phyloP scores from a whole-genome alignment of 1,140 invertebrate genomes.

The Drosophila equinoxialis region DNA sequence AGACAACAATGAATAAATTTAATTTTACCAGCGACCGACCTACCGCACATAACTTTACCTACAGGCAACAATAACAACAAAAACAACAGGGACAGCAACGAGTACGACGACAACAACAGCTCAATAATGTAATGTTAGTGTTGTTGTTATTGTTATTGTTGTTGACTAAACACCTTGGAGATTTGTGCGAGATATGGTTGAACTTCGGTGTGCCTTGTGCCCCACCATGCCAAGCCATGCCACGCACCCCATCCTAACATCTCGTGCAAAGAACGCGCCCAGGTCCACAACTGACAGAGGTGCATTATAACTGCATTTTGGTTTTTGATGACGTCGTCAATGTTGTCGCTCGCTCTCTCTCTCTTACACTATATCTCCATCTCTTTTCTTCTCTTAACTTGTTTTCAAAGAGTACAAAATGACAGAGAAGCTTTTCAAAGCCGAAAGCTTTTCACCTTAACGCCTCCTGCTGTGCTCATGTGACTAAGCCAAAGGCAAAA shows the following conservation, averaged over 20 bases:
- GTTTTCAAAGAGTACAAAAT: constrained; percentile 1
- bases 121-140: constrained; percentile 25
- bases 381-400: constrained; percentile 5
- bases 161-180: constrained; percentile 80
- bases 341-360: constrained; percentile 40
- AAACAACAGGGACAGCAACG: neutral
- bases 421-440: constrained; percentile 32
- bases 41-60: constrained; percentile 68
- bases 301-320: constrained; percentile 82
- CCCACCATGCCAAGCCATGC: neutral
- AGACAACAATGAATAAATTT: constrained; percentile 82
- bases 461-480: constrained; percentile 46
- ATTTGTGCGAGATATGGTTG: constrained; percentile 46
- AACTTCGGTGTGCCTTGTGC: constrained; percentile 45
- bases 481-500: constrained; percentile 48
- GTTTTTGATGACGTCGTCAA: constrained; percentile 77
- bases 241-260: neutral
- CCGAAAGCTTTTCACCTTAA: constrained; percentile 68
- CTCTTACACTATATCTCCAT: neutral
- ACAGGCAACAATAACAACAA: neutral
- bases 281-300: constrained; percentile 37
- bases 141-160: constrained; percentile 49
- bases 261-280: neutral
- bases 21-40: constrained; percentile 75
- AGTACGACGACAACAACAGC: constrained; percentile 2